phyloP scores from a whole-genome alignment of 2,888 invertebrate genomes.

The Megamerina dolium region DNA sequence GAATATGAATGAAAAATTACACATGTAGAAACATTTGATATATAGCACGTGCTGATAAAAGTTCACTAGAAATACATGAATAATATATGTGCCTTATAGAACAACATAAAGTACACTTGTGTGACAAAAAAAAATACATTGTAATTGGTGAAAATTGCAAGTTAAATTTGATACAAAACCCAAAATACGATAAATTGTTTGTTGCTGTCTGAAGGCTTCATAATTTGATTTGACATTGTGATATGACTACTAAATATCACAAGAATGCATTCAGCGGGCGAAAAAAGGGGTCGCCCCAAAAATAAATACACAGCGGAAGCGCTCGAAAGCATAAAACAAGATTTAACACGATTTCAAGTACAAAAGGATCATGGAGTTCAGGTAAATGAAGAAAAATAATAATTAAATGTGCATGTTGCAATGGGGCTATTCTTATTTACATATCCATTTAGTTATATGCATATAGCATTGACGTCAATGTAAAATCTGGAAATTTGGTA shows the following conservation, averaged over 20 bases:
- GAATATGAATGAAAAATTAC: too few species aligned
- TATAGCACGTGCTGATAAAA: too few species aligned
- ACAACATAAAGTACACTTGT: not conserved
- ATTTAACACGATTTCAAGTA: constrained; percentile 48
- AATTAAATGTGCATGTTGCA: not conserved
- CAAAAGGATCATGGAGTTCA: constrained; percentile 49
- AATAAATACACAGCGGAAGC: constrained; percentile 50
- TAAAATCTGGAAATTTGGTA: not conserved
- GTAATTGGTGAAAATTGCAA: not conserved
- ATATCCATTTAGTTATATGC: too few species aligned
- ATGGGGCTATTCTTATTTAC: too few species aligned
- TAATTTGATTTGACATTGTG: constrained; percentile 38
- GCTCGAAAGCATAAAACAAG: constrained; percentile 50
- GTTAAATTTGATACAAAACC: too few species aligned
- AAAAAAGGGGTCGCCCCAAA: constrained; percentile 51
- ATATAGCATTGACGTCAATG: too few species aligned
- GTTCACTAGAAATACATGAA: too few species aligned
- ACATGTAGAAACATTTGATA: too few species aligned
- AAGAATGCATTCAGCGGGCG: constrained; percentile 51
- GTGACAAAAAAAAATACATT: not conserved
- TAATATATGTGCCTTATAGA: too few species aligned
- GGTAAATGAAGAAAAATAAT: constrained; percentile 28
- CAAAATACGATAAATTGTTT: too few species aligned
- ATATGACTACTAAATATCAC: constrained; percentile 49
- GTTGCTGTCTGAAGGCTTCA: constrained; percentile 6